Base-by-base conservation (phyloP, 2,113 vertebrate genomes). In the Nothocercus nigrocapillus region DNA sequence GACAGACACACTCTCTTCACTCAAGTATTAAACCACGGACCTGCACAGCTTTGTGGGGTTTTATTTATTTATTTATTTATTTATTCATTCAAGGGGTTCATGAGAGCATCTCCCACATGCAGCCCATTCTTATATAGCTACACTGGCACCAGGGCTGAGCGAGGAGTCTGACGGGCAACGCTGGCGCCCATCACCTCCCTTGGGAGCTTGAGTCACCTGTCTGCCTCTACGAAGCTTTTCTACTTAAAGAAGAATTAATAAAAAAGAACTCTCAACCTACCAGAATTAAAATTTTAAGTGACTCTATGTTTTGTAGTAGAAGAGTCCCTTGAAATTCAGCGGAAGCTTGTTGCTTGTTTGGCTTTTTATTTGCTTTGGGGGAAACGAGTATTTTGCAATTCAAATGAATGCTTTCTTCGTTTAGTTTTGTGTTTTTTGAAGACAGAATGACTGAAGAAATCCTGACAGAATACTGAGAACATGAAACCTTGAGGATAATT, bases 151-250 rank as follows among this genome's bases (percentile, higher is more conserved):
- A 49, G 25, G 54, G 30, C 47, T 34, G 6, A 9, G 49, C 2
- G 19, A 11, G 42, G 21, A 28, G 13, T 16, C 38, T 17, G 30
- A 28, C 28, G 34, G 45, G 20, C 44, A 19, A 6, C 2, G 13
- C n/a, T 34, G 78, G 17, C 27, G 24, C 0, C 1, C 38, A 40
- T 4, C n/a, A 54, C 6, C 42, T n/a, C 20, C 4, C 45, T 8
- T 8, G 40, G 0, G 0, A 79, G 63, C 34, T 53, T 32, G 7
- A 2, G 13, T 38, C 73, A 34, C 19, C 28, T 3, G 16, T 38
- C 32, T 49, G 25, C 47, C 69, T 24, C 22, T 13, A 15, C 5
- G 8, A 32, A 68, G 32, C 2, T 30, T 20, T 51, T 47, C 44
- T 25, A 0, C 44, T 25, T 84, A 67, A 40, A 21, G 12, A 59